A percentile compares a stretch with the other conserved stretches of the same genome.
Conservation (phyloP, 2,888 invertebrate genomes). For the Chironomus riparius region DNA sequence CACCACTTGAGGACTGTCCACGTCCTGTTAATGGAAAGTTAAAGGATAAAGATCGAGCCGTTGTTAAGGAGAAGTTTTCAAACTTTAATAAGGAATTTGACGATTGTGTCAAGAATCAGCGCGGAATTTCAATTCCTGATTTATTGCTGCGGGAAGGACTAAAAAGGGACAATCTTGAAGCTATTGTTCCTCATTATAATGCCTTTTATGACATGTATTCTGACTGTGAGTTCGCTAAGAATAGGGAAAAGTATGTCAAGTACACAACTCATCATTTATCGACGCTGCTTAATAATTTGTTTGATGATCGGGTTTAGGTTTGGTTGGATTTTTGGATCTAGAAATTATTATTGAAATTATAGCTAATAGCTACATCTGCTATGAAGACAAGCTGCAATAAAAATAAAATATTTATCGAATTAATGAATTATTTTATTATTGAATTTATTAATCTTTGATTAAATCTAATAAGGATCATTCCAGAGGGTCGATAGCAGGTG, state of each 20-base stretch:
- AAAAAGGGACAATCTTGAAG: conserved; percentile 82
- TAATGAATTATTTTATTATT: too few relatives aligned
- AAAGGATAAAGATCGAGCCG: conserved; percentile 75
- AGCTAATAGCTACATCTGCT: too few relatives aligned
- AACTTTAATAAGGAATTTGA: conserved; percentile 95
- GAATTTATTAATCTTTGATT: too few relatives aligned
- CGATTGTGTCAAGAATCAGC: conserved; percentile 73
- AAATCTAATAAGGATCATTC: too few relatives aligned
- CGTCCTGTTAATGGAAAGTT: conserved; percentile 60
- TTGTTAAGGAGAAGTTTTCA: conserved; percentile 85
- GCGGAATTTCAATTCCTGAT: conserved; percentile 89
- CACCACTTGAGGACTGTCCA: conserved; percentile 58
- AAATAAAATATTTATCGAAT: too few relatives aligned
- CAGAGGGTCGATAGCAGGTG: too few relatives aligned
- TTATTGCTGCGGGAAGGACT: conserved; percentile 77
- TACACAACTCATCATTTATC: conserved; percentile 79
- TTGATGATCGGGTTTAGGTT: conserved; percentile 57
- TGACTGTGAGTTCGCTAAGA: conserved; percentile 76
- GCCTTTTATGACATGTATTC: conserved; percentile 66
- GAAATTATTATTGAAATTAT: too few relatives aligned
- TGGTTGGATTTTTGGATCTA: not conserved
- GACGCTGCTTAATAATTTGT: conserved; percentile 77
- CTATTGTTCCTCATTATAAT: conserved; percentile 76
- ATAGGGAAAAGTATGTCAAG: conserved; percentile 87
- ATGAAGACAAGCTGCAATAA: too few relatives aligned